Percentiles rank a stretch among this genome's conserved stretches.
Evolutionary conservation across 92 coral and sea anemone genomes (phyloP).

Genomic region (Porites evermanni): DNA sequence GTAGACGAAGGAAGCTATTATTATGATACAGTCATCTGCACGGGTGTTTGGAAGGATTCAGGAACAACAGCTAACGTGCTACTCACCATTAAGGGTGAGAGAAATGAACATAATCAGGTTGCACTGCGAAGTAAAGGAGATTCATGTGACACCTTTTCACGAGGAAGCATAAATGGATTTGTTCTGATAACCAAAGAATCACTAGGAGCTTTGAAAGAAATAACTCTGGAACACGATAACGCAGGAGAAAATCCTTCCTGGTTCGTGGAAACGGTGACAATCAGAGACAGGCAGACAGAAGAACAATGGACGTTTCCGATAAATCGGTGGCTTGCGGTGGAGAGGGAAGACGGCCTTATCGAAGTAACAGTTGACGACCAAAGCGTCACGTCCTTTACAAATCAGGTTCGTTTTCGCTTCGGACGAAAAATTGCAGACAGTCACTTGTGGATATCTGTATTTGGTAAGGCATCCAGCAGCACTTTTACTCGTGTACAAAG

Average conservation of each 20-base stretch:
- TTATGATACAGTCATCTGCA: constrained; percentile 43
- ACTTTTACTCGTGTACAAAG: constrained; percentile 71
- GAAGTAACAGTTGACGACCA: constrained; percentile 42
- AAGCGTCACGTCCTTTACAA: constrained; percentile 37
- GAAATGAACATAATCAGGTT: constrained; percentile 15
- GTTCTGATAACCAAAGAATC: constrained; percentile 21
- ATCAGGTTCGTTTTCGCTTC: constrained; percentile 54
- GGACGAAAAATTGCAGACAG: constrained; percentile 64
- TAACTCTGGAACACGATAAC: constrained; percentile 71
- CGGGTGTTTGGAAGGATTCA: constrained; percentile 49
- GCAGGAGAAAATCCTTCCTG: constrained; percentile 65
- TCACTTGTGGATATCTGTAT: constrained; percentile 76
- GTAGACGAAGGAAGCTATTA: constrained; percentile 29
- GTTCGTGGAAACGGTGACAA: constrained; percentile 62
- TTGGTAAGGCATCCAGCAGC: constrained; percentile 56
- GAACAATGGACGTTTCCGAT: constrained; percentile 59
- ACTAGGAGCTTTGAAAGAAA: constrained; percentile 49
- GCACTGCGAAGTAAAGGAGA: constrained; percentile 7
- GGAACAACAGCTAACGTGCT: constrained; percentile 43
- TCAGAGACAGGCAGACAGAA: constrained; percentile 46
- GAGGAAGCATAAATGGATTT: constrained; percentile 61
- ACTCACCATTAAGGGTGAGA: constrained; percentile 30
- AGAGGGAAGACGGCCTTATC: constrained; percentile 60
- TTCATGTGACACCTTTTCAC: constrained; percentile 9
- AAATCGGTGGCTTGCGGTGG: constrained; percentile 71